phyloP scores from a whole-genome alignment of 1,140 invertebrate genomes.

The Dreissena polymorpha region DNA sequence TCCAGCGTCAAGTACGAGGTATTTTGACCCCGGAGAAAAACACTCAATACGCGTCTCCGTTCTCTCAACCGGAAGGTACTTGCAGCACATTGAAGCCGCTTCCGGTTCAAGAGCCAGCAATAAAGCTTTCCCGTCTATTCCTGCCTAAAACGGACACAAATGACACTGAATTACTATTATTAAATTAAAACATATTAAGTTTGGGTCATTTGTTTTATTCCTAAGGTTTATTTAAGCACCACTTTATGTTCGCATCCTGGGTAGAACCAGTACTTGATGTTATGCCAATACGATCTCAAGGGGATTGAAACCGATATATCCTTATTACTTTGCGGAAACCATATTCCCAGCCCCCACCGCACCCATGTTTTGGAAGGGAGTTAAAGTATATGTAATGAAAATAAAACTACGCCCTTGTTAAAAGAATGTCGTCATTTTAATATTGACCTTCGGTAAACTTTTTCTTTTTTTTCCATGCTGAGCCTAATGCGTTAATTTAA shows the following conservation, averaged over 20 bases:
- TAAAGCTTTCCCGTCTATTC: slow-evolving; percentile 1
- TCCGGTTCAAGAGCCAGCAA: slow-evolving; percentile 39
- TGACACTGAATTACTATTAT: not conserved
- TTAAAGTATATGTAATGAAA: not conserved
- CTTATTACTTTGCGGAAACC: too few species aligned
- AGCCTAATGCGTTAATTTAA: not conserved
- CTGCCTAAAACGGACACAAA: slow-evolving; percentile 17
- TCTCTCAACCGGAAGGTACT: slow-evolving; percentile 36
- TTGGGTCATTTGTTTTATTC: not conserved
- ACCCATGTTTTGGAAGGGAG: not conserved
- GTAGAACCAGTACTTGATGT: not conserved
- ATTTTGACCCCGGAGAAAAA: slow-evolving; percentile 11
- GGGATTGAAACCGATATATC: too few species aligned
- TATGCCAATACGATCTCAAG: too few species aligned
- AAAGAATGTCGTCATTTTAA: not conserved
- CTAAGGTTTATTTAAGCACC: not conserved
- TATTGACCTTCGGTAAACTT: not conserved
- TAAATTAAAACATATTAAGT: not conserved
- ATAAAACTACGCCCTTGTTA: not conserved
- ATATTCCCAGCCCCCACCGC: too few species aligned
- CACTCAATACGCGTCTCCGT: not conserved
- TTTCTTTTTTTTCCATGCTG: not conserved
- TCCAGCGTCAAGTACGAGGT: slow-evolving; percentile 38
- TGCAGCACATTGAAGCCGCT: slow-evolving; percentile 37
- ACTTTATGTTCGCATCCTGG: not conserved